Evolutionary conservation across 2,797 vertebrate species (phyloP), one percentile per base, ranked within the genome.

Genomic region (Enteromius treurensis): DNA sequence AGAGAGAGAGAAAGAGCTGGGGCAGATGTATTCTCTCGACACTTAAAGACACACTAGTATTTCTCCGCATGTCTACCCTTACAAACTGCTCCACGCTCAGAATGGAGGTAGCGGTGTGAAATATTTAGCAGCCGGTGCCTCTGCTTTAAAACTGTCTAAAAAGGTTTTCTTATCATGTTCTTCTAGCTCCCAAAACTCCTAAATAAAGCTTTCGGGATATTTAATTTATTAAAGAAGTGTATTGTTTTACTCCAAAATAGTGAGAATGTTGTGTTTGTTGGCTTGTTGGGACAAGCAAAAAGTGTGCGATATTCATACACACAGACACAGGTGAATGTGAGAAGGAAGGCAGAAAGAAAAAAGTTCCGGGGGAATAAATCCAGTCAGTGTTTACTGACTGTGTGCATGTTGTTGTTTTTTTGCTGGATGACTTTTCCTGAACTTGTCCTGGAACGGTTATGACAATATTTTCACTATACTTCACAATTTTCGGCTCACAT

Each of bases 71-170:
- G 60, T 82, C 75, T 78, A 73, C 77, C 53, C 78, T 83, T 62
- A 82, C 64, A 92, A 90, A 90, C 90, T 89, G 86, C 89, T 88
- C 87, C 88, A 90, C 90, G 92, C 92, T 93, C 93, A 91, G 90
- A 91, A 90, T 92, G 92, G 93, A 93, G 92, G 93, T 90, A 92
- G 91, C 88, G 91, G 90, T 90, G 91, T 94, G 90, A 94, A 95
- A 95, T 94, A 93, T 94, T 95, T 92, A 94, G 93, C 92, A 94
- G 89, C 85, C 55, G 81, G 77, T 92, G 89, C 92, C 90, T 89
- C 92, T 89, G 90, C 91, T 94, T 94, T 93, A 94, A 92, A 94
- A 90, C 91, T 88, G 91, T 92, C 92, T 91, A 93, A 65, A 78
- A 78, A 21, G 26, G 37, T 77, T 60, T 87, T 78, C 19, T 68